Evolutionary conservation across 2,888 invertebrate genomes (phyloP).

Genomic region (Danaus chrysippus): DNA sequence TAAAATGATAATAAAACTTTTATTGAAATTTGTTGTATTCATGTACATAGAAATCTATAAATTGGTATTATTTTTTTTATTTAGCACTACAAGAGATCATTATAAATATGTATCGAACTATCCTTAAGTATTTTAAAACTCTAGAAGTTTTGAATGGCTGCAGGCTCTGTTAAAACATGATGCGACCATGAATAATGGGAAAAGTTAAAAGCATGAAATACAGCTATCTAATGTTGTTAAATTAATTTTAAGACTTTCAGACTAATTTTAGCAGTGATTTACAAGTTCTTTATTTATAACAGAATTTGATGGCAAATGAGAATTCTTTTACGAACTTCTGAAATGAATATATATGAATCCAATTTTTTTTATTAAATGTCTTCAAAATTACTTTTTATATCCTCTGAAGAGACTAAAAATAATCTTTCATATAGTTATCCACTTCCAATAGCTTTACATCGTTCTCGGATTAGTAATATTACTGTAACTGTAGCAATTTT

Average conservation of each 20-base stretch:
- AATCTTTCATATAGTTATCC: too few relatives aligned
- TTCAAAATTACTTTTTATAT: too few relatives aligned
- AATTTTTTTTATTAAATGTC: too few relatives aligned
- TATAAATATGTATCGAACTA: not conserved
- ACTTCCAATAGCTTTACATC: too few relatives aligned
- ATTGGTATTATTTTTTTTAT: not conserved
- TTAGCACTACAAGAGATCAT: not conserved
- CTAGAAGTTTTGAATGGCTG: constrained; percentile 45
- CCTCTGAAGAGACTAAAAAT: too few relatives aligned
- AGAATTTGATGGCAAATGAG: constrained; percentile 1
- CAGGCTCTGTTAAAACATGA: constrained; percentile 54
- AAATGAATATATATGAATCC: too few relatives aligned
- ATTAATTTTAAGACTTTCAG: constrained; percentile 52
- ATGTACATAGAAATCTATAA: too few relatives aligned
- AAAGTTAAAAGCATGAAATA: constrained; percentile 68
- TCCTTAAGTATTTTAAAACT: constrained; percentile 20
- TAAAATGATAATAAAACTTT: too few relatives aligned
- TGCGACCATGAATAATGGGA: constrained; percentile 58
- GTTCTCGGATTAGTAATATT: too few relatives aligned
- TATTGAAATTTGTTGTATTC: too few relatives aligned
- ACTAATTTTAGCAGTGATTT: not conserved
- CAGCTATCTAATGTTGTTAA: constrained; percentile 58
- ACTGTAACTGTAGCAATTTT: too few relatives aligned
- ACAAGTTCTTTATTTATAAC: constrained; percentile 8
- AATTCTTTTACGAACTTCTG: too few relatives aligned